phyloP scores from a whole-genome alignment of 1,140 invertebrate species.

The Brachionus koreanus region DNA sequence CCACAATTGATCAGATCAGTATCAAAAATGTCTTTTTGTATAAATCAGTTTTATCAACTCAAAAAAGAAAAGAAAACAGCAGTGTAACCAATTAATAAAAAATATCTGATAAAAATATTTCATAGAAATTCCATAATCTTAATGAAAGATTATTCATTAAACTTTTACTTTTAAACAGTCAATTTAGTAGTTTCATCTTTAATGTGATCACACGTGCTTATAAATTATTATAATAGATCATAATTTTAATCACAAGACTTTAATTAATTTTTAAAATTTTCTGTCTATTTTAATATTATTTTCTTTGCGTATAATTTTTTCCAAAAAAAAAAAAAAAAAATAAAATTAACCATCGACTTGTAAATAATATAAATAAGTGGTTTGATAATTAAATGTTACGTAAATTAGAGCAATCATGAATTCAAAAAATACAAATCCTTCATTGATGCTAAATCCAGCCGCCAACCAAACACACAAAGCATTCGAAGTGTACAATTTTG shows the following conservation, averaged over 20 bases:
- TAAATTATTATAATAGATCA: background rate
- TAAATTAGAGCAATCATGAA: background rate
- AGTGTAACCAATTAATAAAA: too few species aligned
- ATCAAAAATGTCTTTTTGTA: too few species aligned
- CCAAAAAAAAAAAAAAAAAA: too few species aligned
- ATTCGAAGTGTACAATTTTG: slow-evolving; percentile 25
- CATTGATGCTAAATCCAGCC: background rate
- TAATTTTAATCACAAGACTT: slow-evolving; percentile 29
- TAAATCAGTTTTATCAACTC: too few species aligned
- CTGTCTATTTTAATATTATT: slow-evolving; percentile 8
- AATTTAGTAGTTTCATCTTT: background rate
- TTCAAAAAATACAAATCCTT: background rate
- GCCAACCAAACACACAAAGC: slow-evolving; percentile 19
- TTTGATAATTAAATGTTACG: background rate
- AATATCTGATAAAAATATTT: too few species aligned
- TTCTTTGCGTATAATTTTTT: background rate
- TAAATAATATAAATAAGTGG: background rate
- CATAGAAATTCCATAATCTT: too few species aligned
- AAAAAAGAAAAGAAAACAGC: too few species aligned
- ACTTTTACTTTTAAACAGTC: background rate
- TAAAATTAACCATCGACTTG: background rate
- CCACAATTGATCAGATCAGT: too few species aligned
- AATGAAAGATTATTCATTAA: too few species aligned
- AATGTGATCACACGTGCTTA: background rate
- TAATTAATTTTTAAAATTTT: background rate